Conservation (phyloP, 2,113 vertebrate species). For the Egretta garzetta region DNA sequence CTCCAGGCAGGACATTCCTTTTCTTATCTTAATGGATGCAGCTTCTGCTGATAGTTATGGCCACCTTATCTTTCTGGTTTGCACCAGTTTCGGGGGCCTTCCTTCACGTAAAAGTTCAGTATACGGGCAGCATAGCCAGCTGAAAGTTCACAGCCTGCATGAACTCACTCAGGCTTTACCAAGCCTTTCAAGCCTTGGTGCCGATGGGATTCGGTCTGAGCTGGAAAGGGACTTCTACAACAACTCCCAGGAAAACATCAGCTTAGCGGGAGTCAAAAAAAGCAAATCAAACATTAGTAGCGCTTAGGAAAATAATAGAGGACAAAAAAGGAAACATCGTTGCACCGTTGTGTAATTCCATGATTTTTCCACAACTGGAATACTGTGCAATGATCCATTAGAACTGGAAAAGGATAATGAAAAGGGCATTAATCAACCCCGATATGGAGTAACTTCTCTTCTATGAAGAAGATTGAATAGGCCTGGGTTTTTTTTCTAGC, state of each 20-base stretch:
- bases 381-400: not conserved
- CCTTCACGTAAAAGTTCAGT: too few relatives aligned
- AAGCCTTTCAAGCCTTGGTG: too few relatives aligned
- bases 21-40: too few relatives aligned
- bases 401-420: not conserved
- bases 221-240: too few relatives aligned
- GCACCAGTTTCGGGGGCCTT: too few relatives aligned
- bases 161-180: too few relatives aligned
- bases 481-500: not conserved
- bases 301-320: not conserved
- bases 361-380: not conserved
- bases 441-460: not conserved
- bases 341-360: not conserved
- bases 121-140: too few relatives aligned
- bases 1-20: too few relatives aligned
- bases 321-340: not conserved
- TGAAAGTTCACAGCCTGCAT: too few relatives aligned
- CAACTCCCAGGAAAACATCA: not conserved
- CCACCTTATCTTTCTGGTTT: too few relatives aligned
- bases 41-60: too few relatives aligned
- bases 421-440: not conserved
- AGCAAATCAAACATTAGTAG: not conserved
- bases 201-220: too few relatives aligned
- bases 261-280: not conserved
- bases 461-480: not conserved